These are phyloP conservation scores for Chloropsis cyanopogon DNA, from an alignment of 2,113 vertebrate species.

Conservation along the genomic window DNA sequence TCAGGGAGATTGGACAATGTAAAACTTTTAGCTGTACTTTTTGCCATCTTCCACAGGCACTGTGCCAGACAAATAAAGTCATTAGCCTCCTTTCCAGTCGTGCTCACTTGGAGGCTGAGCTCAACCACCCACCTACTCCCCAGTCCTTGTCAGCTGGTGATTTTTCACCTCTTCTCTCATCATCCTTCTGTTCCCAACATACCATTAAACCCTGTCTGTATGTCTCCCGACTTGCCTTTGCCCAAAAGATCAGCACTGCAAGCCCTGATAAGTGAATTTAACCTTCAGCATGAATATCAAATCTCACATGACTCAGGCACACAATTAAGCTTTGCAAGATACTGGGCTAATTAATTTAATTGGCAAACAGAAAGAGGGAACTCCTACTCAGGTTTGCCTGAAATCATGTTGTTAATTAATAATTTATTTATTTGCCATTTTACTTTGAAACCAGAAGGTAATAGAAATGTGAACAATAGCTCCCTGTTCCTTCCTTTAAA, in stretches of 20 bases:
- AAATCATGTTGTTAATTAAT: background rate
- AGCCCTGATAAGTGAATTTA: background rate
- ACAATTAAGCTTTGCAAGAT: background rate
- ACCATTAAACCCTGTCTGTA: background rate
- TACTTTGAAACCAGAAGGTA: background rate
- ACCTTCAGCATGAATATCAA: background rate
- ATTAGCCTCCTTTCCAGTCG: background rate
- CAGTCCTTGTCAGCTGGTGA: background rate
- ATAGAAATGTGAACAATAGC: background rate
- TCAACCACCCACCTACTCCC: background rate
- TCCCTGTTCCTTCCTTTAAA: background rate
- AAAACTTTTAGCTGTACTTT: background rate
- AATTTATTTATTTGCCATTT: background rate
- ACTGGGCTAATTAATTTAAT: constrained; percentile 16
- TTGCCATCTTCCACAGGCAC: background rate
- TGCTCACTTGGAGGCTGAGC: background rate
- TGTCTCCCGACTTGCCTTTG: background rate
- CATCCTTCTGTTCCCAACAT: background rate
- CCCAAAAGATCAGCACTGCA: background rate
- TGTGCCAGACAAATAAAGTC: background rate
- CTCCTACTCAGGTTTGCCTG: background rate
- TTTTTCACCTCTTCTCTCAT: background rate
- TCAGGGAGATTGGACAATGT: background rate
- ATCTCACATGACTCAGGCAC: background rate
- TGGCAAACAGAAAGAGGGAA: background rate